Base-by-base conservation (phyloP, 2,888 invertebrate species). In the Diarsia rubi region DNA sequence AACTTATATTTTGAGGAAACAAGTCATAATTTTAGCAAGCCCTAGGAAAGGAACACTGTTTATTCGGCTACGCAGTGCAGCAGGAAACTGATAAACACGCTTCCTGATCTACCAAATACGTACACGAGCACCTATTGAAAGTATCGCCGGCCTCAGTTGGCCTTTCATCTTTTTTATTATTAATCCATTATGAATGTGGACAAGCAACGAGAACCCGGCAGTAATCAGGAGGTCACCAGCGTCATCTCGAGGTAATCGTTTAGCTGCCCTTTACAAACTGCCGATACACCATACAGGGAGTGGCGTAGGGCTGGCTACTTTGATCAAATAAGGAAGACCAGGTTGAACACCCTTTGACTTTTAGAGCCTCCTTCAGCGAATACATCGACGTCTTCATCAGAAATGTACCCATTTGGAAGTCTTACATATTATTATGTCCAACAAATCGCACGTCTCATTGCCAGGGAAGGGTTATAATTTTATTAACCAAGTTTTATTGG, bases 101-200 rank as follows among this genome's bases (percentile, higher is more conserved):
- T 93, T 93, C 93, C 93, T 92, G 93, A 88, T 91, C 90, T 74
- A 83, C 91, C 92, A 92, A 92, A 92, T 91, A 91, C 86, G 91
- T 88, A 85, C 67, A 78, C 88, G 79, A 86, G 81, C 83, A 82
- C 85, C 86, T 88, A 88, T 91, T 91, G 90, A 90, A 91, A 89
- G 90, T 88, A 90, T 88, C 74, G 66, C 79, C 84, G 84, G 84
- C 85, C 88, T 85, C 89, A 87, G 89, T 89, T 92, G 93, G 93
- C 94, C 93, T 93, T 93, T 93, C 92, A 90, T 91, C 90, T 91
- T 90, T 87, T 91, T 91, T 89, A 90, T 90, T 90, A 90, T 91
- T 90, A 90, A 90, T 91, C 89, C 91, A 91, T 91, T 91, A 89
- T 90, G 88, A 90, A 89, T 83, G 84, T 81, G 84, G 86, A 84